Conservation (phyloP, 2,113 vertebrate species). For the Hippopotamus amphibius region DNA sequence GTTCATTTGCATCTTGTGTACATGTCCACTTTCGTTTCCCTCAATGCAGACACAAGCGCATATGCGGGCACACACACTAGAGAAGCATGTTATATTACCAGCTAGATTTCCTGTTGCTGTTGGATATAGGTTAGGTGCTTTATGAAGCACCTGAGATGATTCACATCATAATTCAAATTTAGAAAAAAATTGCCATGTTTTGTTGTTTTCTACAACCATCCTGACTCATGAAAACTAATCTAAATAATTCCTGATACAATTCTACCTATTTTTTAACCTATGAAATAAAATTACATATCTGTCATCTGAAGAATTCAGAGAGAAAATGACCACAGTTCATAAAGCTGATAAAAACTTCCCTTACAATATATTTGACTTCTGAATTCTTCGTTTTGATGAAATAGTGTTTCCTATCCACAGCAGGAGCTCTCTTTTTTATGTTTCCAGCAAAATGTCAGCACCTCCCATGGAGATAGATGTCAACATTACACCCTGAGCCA, state of each 20-base stretch:
- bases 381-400: not conserved
- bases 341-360: conserved; percentile 30
- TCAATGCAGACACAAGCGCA: not conserved
- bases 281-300: not conserved
- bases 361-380: not conserved
- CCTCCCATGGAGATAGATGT: not conserved
- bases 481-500: not conserved
- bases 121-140: not conserved
- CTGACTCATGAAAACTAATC: not conserved
- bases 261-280: not conserved
- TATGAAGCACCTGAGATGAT: not conserved
- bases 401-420: conserved; percentile 23
- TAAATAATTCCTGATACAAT: not conserved
- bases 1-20: not conserved
- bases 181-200: not conserved
- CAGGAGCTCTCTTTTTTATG: not conserved
- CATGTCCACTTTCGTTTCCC: not conserved
- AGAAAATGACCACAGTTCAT: not conserved
- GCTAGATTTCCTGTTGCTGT: not conserved
- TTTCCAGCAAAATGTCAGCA: conserved; percentile 69
- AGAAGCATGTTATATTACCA: not conserved
- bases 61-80: not conserved
- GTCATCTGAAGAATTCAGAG: not conserved
- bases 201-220: not conserved
- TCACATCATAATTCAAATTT: not conserved